phyloP scores from a whole-genome alignment of 2,113 vertebrate species.

The Argyrosomus japonicus region DNA sequence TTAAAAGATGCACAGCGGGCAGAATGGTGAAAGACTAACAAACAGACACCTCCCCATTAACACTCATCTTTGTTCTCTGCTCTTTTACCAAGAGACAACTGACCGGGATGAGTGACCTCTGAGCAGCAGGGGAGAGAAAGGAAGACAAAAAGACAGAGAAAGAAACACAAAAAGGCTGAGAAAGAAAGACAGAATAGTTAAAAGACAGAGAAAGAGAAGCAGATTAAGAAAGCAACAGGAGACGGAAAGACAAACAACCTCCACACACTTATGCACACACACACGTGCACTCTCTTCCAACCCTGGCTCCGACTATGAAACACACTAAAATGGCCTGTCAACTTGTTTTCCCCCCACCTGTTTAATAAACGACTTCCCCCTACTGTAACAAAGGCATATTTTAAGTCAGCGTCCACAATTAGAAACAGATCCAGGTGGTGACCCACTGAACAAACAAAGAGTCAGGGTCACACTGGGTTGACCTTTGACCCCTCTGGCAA shows the following conservation, averaged over 20 bases:
- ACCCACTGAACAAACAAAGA: constrained; percentile 72
- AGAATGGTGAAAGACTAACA: constrained; percentile 1
- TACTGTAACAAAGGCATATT: constrained; percentile 61
- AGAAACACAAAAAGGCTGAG: not conserved
- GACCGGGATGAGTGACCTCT: constrained; percentile 16
- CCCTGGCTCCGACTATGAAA: not conserved
- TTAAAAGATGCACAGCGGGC: constrained; percentile 14
- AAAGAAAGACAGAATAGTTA: not conserved
- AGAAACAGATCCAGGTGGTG: constrained; percentile 75
- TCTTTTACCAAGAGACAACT: constrained; percentile 5
- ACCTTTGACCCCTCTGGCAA: constrained; percentile 63
- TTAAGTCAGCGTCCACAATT: constrained; percentile 47
- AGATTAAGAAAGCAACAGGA: not conserved
- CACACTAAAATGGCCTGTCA: constrained; percentile 23
- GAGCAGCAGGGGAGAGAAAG: constrained; percentile 22
- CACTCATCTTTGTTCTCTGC: constrained; percentile 21
- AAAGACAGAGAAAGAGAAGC: constrained; percentile 6
- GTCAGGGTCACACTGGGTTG: constrained; percentile 25
- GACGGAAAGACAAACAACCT: not conserved
- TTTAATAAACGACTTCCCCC: constrained; percentile 53
- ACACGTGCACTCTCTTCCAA: too few relatives aligned
- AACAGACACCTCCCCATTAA: constrained; percentile 27
- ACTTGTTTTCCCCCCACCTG: constrained; percentile 33
- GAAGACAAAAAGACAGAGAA: constrained; percentile 2
- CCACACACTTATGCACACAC: constrained; percentile 4